Base-by-base conservation (phyloP, 2,113 vertebrate species). In the Catagonus wagneri region DNA sequence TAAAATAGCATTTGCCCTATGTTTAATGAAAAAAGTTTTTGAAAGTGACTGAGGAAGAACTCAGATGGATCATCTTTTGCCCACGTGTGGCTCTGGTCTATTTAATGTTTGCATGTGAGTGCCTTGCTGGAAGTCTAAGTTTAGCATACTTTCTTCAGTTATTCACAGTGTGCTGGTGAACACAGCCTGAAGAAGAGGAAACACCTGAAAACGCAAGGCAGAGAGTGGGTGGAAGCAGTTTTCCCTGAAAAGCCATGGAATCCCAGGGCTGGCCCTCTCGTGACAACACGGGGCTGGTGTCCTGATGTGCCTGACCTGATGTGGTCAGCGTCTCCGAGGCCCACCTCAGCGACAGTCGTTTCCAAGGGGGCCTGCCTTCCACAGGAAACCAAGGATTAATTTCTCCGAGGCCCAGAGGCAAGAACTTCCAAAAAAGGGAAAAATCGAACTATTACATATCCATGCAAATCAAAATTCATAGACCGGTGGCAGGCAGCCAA, bases 401-500 rank as follows among this genome's bases (percentile, higher is more conserved):
- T 97, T 98, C 97, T 95, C 96, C 44, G 97, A 98, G 96, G 96
- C 81, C 95, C 98, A 96, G 60, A 98, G 66, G 96, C 97, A 97
- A 98, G 97, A 83, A 98, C 96, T 98, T 98, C 97, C 97, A 98
- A 98, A 98, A 98, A 98, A 96, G 95, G 96, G 97, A 98, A 95
- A 98, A 98, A 98, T 96, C 98, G 98, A 98, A 98, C 97, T 97
- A 98, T 97, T 98, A 98, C 94, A 98, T 97, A 98, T 98, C 98
- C 96, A 91, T 96, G 98, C 98, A 99, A 98, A 98, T 98, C 96
- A 98, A 97, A 98, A 98, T 98, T 98, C 98, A 98, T 83, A 98
- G 97, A 98, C 97, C 81, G 0, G 0, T 99, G 99, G 98, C 98
- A 98, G 97, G 16, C 94, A 96, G 98, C 98, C 98, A 99, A 94